phyloP scores from a whole-genome alignment of 2,113 vertebrate genomes.

The Zosterops lateralis region DNA sequence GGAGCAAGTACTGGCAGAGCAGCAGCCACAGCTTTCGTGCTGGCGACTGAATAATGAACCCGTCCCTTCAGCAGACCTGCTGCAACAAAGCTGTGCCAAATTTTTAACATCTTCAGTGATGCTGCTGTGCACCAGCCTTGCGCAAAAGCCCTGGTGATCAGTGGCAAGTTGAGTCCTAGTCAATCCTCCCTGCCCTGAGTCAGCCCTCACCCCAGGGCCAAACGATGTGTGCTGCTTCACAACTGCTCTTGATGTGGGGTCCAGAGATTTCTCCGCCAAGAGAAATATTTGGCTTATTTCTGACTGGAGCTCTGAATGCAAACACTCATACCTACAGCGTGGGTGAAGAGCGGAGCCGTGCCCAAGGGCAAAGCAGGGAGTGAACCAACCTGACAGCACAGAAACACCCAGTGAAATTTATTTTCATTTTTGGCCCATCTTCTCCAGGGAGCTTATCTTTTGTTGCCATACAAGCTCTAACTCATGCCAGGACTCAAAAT shows the following conservation, averaged over 20 bases:
- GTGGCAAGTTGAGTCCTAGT: neutral
- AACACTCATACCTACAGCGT: constrained; percentile 20
- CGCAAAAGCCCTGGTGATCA: neutral
- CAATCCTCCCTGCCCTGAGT: neutral
- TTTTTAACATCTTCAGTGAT: neutral
- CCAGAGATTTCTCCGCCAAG: neutral
- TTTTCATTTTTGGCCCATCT: constrained; percentile 7
- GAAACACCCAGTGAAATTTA: constrained; percentile 27
- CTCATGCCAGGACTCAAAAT: neutral
- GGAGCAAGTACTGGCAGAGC: neutral
- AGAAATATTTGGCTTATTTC: constrained; percentile 22
- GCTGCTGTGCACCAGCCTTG: neutral
- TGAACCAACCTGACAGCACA: constrained; percentile 35
- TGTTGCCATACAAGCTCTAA: neutral
- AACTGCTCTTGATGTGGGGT: constrained; percentile 1
- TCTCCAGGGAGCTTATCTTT: neutral
- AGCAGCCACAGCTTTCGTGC: neutral
- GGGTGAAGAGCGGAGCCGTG: neutral
- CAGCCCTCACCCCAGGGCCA: neutral
- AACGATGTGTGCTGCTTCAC: neutral
- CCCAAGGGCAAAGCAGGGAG: constrained; percentile 32
- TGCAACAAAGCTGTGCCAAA: neutral
- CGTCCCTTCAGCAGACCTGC: neutral
- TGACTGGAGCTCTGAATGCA: constrained; percentile 3
- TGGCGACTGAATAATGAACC: neutral